Conservation (phyloP, 2,888 invertebrate genomes). For the Omphaloscelis lunosa region DNA sequence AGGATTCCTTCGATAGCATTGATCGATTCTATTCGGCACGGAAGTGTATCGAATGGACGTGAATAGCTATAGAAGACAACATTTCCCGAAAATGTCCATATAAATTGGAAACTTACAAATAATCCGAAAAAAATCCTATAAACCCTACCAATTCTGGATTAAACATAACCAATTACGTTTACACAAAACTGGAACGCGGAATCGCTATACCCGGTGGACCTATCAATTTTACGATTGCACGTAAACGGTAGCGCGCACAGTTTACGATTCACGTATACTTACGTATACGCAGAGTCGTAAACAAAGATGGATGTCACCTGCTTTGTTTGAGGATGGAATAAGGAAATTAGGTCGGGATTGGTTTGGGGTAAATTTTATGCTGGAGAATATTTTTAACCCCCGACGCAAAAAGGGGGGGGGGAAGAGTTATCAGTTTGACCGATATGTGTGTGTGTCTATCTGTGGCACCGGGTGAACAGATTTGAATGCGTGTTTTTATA, state of each 20-base stretch:
- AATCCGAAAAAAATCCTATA: not conserved
- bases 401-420: too few species aligned
- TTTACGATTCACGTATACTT: conserved; percentile 62
- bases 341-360: conserved; percentile 41
- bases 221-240: conserved; percentile 67
- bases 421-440: too few species aligned
- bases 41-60: not conserved
- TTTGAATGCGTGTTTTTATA: too few species aligned
- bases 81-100: too few species aligned
- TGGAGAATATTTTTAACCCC: conserved; percentile 5
- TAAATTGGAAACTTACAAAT: not conserved
- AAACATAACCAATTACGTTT: conserved; percentile 49
- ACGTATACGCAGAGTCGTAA: conserved; percentile 55
- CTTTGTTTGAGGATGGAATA: conserved; percentile 33
- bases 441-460: too few species aligned
- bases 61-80: not conserved
- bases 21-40: not conserved
- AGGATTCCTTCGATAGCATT: not conserved
- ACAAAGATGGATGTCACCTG: conserved; percentile 65
- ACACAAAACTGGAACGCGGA: conserved; percentile 49
- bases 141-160: conserved; percentile 35
- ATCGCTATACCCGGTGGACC: conserved; percentile 57
- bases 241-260: conserved; percentile 56
- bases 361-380: conserved; percentile 18
- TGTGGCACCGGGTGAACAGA: too few species aligned